Evolutionary conservation across 2,113 vertebrate genomes (phyloP).

Genomic region (Chionomys nivalis): DNA sequence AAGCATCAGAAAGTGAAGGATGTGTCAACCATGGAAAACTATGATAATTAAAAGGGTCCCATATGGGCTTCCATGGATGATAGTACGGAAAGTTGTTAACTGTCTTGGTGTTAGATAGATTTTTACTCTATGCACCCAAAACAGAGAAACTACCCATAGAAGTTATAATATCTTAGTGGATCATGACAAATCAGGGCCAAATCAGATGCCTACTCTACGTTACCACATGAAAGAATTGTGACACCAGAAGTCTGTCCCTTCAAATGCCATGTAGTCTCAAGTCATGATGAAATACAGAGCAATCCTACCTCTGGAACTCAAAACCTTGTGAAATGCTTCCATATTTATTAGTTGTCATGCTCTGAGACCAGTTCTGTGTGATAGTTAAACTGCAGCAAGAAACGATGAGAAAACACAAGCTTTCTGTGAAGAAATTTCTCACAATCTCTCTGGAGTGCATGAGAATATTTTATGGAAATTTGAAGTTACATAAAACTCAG

Average conservation of each 20-base stretch:
- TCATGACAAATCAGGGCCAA: not conserved
- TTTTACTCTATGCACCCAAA: not conserved
- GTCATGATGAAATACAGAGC: not conserved
- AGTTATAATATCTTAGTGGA: not conserved
- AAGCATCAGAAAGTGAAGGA: not conserved
- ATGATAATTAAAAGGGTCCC: not conserved
- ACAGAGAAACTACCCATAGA: not conserved
- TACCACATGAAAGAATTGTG: not conserved
- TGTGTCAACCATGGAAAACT: not conserved
- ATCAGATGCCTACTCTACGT: not conserved
- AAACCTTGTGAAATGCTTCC: not conserved
- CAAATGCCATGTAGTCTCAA: not conserved
- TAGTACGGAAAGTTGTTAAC: not conserved
- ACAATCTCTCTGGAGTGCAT: conserved; percentile 12
- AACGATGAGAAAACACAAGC: not conserved
- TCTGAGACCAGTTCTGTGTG: conserved; percentile 4
- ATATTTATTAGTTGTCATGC: not conserved
- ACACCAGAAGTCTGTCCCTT: not conserved
- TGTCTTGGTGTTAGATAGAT: not conserved
- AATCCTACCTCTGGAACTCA: not conserved
- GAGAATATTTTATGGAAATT: conserved; percentile 43
- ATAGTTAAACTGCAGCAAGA: not conserved
- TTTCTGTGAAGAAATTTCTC: conserved; percentile 28
- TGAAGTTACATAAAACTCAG: conserved; percentile 45
- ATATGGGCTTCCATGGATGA: not conserved